Base-by-base conservation (phyloP, 1,140 invertebrate genomes). In the Orussus abietinus region DNA sequence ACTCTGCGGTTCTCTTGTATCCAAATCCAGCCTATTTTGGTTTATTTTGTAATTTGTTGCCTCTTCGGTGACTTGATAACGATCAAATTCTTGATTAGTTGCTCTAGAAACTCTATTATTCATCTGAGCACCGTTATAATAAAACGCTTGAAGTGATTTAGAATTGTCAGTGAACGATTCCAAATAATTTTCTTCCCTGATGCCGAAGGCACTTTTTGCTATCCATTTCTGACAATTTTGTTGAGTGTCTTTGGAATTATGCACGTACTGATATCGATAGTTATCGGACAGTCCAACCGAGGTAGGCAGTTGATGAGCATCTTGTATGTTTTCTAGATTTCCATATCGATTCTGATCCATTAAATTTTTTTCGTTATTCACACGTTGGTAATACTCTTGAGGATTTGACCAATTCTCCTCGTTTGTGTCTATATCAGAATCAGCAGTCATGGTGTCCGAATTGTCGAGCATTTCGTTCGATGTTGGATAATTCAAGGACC, bases 381-480 rank as follows among this genome's bases (percentile, higher is more conserved):
- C 5, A 11, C 57, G 11, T 11, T 38, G 26, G 15, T 54, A 57
- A 7, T 44, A 58, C 1, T 58, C 48, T 22, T 37, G 6, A n/a
- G n/a, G n/a, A n/a, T n/a, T n/a, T n/a, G n/a, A 21, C 30, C 22
- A 25, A 13, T 54, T 51, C 30, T 62, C 37, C 1, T 70, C 62
- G 5, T 55, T 57, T 2, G 52, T 56, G n/a, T 62, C 51, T 5
- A 42, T 58, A 2, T 69, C 65, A 0, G 67, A 71, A 21, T 69
- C 63, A 1, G 70, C 70, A 0, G 69, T 66, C 13, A 72, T 33
- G 2, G 70, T 73, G 20, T 69, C 69, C 0, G 69, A 72, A 53
- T 70, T 63, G 14, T 71, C 57, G 13, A 47, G 12, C 4, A 57
- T 15, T 20, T 62, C 53, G 12, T 49, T 45, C 1, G 37, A 26